Conservation (phyloP, 2,797 vertebrate genomes). For the Sebastes melanostomus region DNA sequence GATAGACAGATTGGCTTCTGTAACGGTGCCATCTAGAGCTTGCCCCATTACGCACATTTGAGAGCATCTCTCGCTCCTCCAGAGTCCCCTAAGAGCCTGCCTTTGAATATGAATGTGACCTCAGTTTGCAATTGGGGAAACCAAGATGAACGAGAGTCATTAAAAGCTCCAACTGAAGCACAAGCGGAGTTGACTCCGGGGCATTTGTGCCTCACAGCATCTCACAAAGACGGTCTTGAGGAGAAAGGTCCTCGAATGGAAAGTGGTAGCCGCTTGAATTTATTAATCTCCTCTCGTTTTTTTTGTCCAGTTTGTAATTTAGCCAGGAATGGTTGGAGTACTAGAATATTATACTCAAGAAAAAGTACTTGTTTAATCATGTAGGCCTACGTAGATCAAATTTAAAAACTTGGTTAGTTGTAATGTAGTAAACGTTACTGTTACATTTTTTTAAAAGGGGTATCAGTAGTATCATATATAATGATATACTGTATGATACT, state of each 20-base stretch:
- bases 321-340: no score
- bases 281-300: neutral
- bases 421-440: no score
- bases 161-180: slow-evolving; percentile 3
- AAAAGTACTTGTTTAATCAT: no score
- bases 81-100: neutral
- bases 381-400: no score
- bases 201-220: neutral
- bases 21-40: neutral
- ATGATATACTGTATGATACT: no score
- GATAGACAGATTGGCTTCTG: neutral
- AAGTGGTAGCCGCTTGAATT: neutral
- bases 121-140: neutral
- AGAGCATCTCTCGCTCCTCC: neutral
- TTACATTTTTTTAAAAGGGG: no score
- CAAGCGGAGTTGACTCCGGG: neutral
- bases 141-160: slow-evolving; percentile 37
- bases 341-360: no score
- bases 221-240: neutral
- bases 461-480: no score
- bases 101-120: slow-evolving; percentile 29
- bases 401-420: no score
- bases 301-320: no score
- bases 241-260: neutral
- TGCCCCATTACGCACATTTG: neutral